Evolutionary conservation across 1,140 invertebrate genomes (phyloP).

Genomic region (Drosophila orosa): DNA sequence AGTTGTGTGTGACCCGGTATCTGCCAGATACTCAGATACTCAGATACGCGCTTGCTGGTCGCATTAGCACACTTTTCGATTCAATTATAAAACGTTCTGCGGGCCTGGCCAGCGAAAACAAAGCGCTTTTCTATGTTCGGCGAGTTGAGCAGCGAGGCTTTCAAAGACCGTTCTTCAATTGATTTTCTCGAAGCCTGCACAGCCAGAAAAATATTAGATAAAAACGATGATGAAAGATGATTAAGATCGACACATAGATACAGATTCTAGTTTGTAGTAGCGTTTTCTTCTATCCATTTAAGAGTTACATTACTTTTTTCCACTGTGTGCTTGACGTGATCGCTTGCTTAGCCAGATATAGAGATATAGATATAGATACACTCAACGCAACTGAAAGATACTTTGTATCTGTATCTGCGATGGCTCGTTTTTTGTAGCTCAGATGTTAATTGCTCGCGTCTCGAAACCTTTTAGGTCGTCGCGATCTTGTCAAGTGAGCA

Average conservation of each 20-base stretch:
- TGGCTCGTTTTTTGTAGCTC: constrained; percentile 53
- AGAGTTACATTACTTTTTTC: not conserved
- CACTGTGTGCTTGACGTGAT: constrained; percentile 59
- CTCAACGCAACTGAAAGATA: constrained; percentile 9
- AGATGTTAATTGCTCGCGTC: constrained; percentile 64
- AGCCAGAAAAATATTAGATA: not conserved
- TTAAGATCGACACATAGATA: not conserved
- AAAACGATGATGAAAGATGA: too few relatives aligned
- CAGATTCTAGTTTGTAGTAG: not conserved
- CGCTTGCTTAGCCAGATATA: constrained; percentile 61
- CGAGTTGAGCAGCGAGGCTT: constrained; percentile 10
- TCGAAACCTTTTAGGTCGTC: constrained; percentile 49
- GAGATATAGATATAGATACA: constrained; percentile 41
- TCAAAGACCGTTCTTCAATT: constrained; percentile 60
- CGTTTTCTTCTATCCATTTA: not conserved
- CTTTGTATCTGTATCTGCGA: constrained; percentile 16
- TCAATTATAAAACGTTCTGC: constrained; percentile 63
- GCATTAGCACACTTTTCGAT: constrained; percentile 77
- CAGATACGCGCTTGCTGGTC: constrained; percentile 41
- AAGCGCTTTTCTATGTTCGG: constrained; percentile 71
- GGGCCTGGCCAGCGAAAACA: constrained; percentile 54
- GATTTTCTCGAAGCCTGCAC: constrained; percentile 61
- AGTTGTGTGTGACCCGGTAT: constrained; percentile 42
- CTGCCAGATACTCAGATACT: constrained; percentile 45
- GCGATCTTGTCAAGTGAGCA: constrained; percentile 51